A percentile compares a stretch with the other conserved stretches of the same genome.
These are phyloP conservation scores for Pelosia muscerda DNA, from an alignment of 2,888 invertebrate species.

Conservation along the genomic window DNA sequence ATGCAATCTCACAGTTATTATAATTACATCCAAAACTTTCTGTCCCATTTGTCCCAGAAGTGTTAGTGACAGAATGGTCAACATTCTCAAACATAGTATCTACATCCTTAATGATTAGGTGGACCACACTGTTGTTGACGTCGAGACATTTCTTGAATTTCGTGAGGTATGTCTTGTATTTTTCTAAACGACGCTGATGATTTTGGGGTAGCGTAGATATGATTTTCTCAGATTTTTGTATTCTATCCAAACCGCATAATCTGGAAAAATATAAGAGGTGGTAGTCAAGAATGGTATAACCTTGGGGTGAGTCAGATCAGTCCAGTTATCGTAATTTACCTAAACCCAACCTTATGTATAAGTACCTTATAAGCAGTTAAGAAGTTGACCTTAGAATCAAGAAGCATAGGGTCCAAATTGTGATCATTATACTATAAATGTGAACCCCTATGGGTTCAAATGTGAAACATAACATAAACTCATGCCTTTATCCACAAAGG, in stretches of 20 bases:
- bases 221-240: constrained; percentile 92
- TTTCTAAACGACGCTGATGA: constrained; percentile 92
- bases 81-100: constrained; percentile 94
- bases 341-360: too few species aligned
- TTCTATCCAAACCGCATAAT: constrained; percentile 90
- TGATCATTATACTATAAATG: too few species aligned
- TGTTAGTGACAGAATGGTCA: constrained; percentile 66
- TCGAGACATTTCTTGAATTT: constrained; percentile 93
- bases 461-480: too few species aligned
- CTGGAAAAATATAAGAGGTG: constrained; percentile 77
- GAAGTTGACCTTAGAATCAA: too few species aligned
- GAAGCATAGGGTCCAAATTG: too few species aligned
- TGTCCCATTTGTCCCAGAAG: constrained; percentile 65
- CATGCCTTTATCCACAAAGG: too few species aligned
- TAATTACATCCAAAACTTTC: constrained; percentile 78
- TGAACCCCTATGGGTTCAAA: too few species aligned
- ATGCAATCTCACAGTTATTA: constrained; percentile 74
- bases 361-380: too few species aligned
- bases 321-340: too few species aligned
- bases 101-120: constrained; percentile 92
- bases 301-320: too few species aligned
- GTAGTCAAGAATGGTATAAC: background rate
- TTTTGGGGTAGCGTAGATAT: constrained; percentile 90
- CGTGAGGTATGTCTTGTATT: constrained; percentile 92
- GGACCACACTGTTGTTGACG: constrained; percentile 89